Conservation (phyloP, 2,113 vertebrate genomes). For the Lamprologus lemairii region DNA sequence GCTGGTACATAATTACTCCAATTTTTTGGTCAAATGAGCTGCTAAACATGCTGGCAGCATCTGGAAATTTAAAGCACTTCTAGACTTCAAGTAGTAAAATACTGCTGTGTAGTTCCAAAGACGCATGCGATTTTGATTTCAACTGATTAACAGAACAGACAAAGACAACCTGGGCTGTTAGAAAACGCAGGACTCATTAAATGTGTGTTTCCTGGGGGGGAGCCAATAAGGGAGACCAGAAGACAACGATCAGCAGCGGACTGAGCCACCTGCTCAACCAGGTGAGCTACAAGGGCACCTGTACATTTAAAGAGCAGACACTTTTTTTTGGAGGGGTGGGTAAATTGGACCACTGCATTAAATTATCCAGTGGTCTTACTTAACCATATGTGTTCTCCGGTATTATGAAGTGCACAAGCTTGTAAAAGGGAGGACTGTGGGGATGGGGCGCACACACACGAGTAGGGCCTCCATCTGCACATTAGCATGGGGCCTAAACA, state of each 20-base stretch:
- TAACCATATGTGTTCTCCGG: neutral
- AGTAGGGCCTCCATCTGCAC: conserved; percentile 30
- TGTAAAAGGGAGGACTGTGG: neutral
- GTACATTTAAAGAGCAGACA: neutral
- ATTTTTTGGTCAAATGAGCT: neutral
- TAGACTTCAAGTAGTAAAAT: neutral
- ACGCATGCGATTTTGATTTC: neutral
- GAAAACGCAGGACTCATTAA: neutral
- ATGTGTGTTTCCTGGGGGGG: neutral
- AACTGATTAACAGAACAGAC: neutral
- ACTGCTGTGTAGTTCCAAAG: neutral
- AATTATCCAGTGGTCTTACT: neutral
- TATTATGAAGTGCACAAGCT: neutral
- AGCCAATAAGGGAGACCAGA: neutral
- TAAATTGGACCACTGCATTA: neutral
- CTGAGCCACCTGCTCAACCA: neutral
- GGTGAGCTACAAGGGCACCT: neutral
- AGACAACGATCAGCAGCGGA: neutral
- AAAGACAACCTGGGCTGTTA: neutral
- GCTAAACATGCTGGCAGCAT: neutral
- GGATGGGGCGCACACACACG: neutral
- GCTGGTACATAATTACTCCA: neutral
- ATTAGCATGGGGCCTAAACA: conserved; percentile 49
- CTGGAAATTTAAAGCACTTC: neutral
- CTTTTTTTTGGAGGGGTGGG: neutral